Evolutionary conservation across 2,797 vertebrate species (phyloP), one percentile per base, ranked within the genome.

Genomic region (Hozukius guyotensis): DNA sequence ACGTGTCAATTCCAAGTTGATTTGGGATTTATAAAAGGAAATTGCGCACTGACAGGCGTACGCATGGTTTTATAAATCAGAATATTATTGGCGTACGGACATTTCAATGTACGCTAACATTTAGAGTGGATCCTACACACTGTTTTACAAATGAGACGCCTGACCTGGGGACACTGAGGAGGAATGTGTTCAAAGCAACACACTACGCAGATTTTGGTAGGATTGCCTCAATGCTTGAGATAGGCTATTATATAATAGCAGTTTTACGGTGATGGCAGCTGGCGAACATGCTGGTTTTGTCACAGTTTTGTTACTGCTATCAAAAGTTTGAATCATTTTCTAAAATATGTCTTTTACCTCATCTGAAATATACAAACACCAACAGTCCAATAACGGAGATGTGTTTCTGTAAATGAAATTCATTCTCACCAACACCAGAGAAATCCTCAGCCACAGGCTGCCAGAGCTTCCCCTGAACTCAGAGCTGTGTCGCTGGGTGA

Each of bases 401-500:
- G 46, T 2, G 14, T n/a, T 5, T 67, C 20, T 63, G 34, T 71
- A 32, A 67, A 42, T 42, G 14, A 42, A 42, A 67, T 66, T 34
- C 11, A 57, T 36, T 65, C 8, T 32, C 22, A 65, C 14, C 70
- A 55, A 38, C n/a, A 66, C 5, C 52, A 49, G 27, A 60, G 25
- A 60, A 60, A 42, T 49, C 25, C 22, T 71, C 22, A 52, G 27
- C 53, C 22, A 52, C 55, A 38, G 16, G 5, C 53, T 52, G 65
- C 42, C 29, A 8, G 34, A 53, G 14, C 56, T 55, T 72, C 42
- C 18, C 25, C 18, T 49, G 24, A 61, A 67, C 53, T 34, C 57
- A 42, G 27, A 77, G 16, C 53, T 25, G 14, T 32, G 68, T 70
- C 14, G 4, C 62, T 73, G 66, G 42, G 18, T 79, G 71, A 79